Percentiles rank a stretch among this genome's conserved stretches.
Conservation (phyloP, 2,888 invertebrate genomes). For the Clivina fossor region DNA sequence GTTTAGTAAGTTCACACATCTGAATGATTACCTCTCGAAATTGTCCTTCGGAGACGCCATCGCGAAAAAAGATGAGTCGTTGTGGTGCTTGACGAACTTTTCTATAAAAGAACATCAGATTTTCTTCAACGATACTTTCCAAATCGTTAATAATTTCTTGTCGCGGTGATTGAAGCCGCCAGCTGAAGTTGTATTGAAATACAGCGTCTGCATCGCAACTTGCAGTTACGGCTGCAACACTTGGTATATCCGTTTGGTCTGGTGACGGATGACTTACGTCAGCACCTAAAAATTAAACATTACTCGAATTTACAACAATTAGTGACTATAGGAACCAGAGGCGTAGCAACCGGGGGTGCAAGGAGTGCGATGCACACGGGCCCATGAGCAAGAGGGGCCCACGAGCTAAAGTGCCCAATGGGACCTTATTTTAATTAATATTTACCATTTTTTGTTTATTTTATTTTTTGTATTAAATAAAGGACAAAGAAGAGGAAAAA, state of each 20-base stretch:
- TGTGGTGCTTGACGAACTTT: conserved; percentile 57
- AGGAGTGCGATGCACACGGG: not conserved
- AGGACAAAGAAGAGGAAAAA: not conserved
- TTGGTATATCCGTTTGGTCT: conserved; percentile 64
- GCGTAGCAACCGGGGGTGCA: not conserved
- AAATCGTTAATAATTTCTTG: conserved; percentile 76
- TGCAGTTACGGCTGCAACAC: conserved; percentile 75
- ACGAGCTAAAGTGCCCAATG: not conserved
- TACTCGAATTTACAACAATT: too few species aligned
- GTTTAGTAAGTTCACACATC: too few species aligned
- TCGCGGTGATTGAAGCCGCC: conserved; percentile 73
- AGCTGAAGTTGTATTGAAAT: conserved; percentile 72
- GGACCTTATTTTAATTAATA: not conserved
- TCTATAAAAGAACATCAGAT: conserved; percentile 62
- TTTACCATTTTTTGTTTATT: not conserved
- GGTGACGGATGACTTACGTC: too few species aligned
- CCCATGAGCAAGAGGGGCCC: not conserved
- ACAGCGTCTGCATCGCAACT: conserved; percentile 66
- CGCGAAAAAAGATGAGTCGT: conserved; percentile 76
- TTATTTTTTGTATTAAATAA: not conserved
- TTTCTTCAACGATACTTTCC: conserved; percentile 65
- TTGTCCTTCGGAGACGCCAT: conserved; percentile 87
- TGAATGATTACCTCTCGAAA: conserved; percentile 71
- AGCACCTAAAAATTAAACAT: too few species aligned
- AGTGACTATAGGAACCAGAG: too few species aligned